A percentile compares a stretch with the other conserved stretches of the same genome.
Evolutionary conservation across 35 echinoderm and acorn worm genomes (phyloP).

Genomic region (Lytechinus variegatus): DNA sequence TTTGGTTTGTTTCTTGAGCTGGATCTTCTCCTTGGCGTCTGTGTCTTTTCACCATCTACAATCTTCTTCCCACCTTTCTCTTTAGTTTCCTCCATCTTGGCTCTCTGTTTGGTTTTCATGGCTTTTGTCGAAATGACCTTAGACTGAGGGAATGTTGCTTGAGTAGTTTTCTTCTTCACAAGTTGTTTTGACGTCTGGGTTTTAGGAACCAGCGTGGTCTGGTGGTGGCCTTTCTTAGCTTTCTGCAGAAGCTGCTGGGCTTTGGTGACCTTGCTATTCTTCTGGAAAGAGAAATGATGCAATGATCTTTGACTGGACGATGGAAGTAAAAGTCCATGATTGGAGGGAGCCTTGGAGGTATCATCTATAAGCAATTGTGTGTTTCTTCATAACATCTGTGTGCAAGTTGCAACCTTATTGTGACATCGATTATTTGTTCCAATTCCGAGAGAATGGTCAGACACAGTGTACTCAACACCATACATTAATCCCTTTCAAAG

Average conservation of each 20-base stretch:
- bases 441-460: no score
- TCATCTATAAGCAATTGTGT: no score
- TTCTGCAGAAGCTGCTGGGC: conserved; percentile 29
- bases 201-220: neutral
- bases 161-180: neutral
- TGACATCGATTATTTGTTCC: no score
- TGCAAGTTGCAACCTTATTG: no score
- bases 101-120: neutral
- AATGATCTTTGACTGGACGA: neutral
- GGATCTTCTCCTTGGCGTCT: conserved; percentile 29
- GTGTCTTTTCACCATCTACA: neutral
- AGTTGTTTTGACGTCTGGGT: neutral
- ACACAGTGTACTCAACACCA: no score
- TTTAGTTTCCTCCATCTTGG: neutral
- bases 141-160: neutral
- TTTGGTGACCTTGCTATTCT: conserved; percentile 28
- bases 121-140: neutral
- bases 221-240: conserved; percentile 37
- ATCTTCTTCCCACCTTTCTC: neutral
- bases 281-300: neutral
- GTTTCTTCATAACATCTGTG: no score
- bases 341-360: no score
- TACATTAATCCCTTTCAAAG: no score
- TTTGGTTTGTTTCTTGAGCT: conserved; percentile 29
- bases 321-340: no score